A percentile compares a stretch with the other conserved stretches of the same genome.
phyloP scores from a whole-genome alignment of 2,888 invertebrate species.

The Koerneria pararmatus region DNA sequence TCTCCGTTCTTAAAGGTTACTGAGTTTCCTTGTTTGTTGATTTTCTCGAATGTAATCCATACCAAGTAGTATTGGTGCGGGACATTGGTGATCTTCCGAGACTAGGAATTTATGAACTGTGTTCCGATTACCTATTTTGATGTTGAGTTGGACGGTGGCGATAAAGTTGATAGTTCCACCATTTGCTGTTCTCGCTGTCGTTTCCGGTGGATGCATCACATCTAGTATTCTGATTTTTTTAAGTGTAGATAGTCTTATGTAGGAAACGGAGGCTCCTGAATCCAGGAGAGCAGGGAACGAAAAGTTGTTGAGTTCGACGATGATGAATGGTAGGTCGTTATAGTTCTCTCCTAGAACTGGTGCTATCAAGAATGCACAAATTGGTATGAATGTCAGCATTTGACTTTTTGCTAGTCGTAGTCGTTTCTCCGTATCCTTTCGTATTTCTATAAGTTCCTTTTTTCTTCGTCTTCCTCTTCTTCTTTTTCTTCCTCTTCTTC shows the following conservation, averaged over 20 bases:
- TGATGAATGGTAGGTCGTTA: not conserved
- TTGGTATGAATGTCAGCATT: not conserved
- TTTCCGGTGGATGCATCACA: not conserved
- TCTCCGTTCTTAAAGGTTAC: not conserved
- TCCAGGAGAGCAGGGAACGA: not conserved
- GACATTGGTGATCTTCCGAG: not conserved
- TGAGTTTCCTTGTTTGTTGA: not conserved
- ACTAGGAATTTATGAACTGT: not conserved
- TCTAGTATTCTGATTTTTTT: not conserved
- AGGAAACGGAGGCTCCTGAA: not conserved
- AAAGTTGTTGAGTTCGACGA: not conserved
- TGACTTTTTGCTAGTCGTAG: not conserved
- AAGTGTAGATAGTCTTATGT: not conserved
- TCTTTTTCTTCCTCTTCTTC: constrained; percentile 8
- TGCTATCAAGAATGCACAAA: not conserved
- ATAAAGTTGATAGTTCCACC: not conserved
- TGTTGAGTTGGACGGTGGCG: not conserved
- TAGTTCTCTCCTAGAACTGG: not conserved
- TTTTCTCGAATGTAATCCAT: not conserved
- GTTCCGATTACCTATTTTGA: not conserved
- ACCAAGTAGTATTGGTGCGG: constrained; percentile 5
- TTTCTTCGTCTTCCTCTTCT: not conserved
- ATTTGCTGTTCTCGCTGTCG: not conserved
- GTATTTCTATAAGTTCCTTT: not conserved
- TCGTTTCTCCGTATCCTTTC: not conserved